phyloP scores from a whole-genome alignment of 1,140 invertebrate genomes.

The Fopius arisanus region DNA sequence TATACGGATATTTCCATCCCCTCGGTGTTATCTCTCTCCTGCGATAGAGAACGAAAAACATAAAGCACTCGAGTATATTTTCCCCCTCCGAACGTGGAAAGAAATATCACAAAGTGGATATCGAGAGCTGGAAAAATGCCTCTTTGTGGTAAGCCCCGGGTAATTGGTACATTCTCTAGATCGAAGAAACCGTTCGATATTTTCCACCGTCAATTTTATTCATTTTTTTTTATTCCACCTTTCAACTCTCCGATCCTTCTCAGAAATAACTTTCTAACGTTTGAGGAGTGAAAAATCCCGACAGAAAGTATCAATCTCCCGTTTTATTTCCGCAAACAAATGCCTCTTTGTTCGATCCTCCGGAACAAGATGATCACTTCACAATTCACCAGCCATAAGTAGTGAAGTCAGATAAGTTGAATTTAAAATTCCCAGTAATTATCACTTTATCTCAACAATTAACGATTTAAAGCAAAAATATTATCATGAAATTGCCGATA shows the following conservation, averaged over 20 bases:
- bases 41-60: neutral
- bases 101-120: slow-evolving; percentile 6
- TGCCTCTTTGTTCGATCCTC: neutral
- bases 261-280: slow-evolving; percentile 31
- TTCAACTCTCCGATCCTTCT: slow-evolving; percentile 8
- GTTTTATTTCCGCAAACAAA: neutral
- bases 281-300: slow-evolving; percentile 5
- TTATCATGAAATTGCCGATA: too few species aligned
- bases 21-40: too few species aligned
- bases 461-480: too few species aligned
- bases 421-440: too few species aligned
- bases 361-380: neutral
- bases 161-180: slow-evolving; percentile 16
- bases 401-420: too few species aligned
- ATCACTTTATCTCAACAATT: too few species aligned
- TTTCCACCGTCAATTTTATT: neutral
- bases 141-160: slow-evolving; percentile 3
- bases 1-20: too few species aligned
- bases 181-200: slow-evolving; percentile 11
- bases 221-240: slow-evolving; percentile 3
- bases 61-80: neutral
- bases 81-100: neutral
- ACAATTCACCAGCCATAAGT: neutral
- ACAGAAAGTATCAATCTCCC: slow-evolving; percentile 25
- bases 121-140: neutral